These are phyloP conservation scores for Theretra japonica DNA, from an alignment of 2,888 invertebrate species.

Conservation along the genomic window DNA sequence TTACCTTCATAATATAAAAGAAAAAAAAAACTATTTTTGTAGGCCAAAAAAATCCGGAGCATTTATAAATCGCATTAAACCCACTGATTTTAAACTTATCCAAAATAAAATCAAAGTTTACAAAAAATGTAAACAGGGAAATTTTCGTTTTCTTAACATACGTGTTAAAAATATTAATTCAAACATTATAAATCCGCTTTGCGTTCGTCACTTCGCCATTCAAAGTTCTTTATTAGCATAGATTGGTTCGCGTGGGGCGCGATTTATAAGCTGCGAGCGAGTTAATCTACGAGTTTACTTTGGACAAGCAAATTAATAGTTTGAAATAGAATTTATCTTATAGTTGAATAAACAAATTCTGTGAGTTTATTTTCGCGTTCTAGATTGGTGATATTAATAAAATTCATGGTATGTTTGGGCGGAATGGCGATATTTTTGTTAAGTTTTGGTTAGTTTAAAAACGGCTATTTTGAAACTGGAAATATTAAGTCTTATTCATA, in stretches of 20 bases:
- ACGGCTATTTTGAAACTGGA: too few species aligned
- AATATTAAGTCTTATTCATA: too few species aligned
- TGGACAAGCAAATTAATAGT: not conserved
- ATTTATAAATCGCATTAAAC: too few species aligned
- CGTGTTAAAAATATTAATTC: not conserved
- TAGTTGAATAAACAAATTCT: not conserved
- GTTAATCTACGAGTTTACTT: conserved; percentile 7
- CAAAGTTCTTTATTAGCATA: conserved; percentile 8
- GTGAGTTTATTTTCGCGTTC: conserved; percentile 6
- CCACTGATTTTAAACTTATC: too few species aligned
- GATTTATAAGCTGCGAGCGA: conserved; percentile 17
- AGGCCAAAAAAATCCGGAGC: too few species aligned
- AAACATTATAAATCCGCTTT: not conserved
- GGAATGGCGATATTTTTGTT: not conserved
- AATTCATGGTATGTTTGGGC: not conserved
- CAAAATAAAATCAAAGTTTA: too few species aligned
- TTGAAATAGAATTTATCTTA: not conserved
- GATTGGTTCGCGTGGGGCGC: conserved; percentile 10
- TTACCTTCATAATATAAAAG: too few species aligned
- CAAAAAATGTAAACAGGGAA: not conserved
- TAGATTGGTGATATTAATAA: not conserved
- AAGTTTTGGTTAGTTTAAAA: too few species aligned
- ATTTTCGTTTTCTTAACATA: not conserved
- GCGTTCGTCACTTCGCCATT: not conserved
- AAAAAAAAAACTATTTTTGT: too few species aligned